These are phyloP conservation scores for Rousettus leschenaultii DNA, from an alignment of 2,113 vertebrate species.

Conservation along the genomic window DNA sequence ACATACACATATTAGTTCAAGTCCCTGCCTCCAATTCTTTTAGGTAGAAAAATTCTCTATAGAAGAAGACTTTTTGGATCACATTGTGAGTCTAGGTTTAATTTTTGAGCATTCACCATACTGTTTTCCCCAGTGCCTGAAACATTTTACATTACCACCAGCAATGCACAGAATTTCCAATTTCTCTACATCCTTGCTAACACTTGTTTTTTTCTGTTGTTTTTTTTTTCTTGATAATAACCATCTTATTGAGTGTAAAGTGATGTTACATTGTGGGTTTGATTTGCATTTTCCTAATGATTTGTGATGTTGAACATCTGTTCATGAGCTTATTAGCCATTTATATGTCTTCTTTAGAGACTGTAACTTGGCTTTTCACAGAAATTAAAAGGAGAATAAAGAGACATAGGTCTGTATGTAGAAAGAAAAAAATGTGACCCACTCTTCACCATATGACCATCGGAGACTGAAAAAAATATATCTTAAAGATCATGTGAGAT, in stretches of 20 bases:
- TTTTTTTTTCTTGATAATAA: background rate
- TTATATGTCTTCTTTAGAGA: constrained; percentile 10
- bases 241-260: background rate
- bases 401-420: background rate
- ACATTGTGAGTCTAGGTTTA: background rate
- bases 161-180: background rate
- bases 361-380: background rate
- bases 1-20: background rate
- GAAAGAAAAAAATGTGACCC: background rate
- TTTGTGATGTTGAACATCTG: background rate
- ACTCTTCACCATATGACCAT: background rate
- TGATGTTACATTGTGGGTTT: background rate
- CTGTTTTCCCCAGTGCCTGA: background rate
- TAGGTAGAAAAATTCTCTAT: background rate
- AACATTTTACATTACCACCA: background rate
- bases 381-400: constrained; percentile 3
- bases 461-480: constrained; percentile 11
- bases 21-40: background rate
- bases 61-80: background rate
- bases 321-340: background rate
- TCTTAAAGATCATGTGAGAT: constrained; percentile 4
- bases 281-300: constrained; percentile 11
- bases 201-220: background rate
- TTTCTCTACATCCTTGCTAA: background rate
- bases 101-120: background rate